Evolutionary conservation across 2,797 vertebrate genomes (phyloP).

Genomic region (Clarias fuscus): DNA sequence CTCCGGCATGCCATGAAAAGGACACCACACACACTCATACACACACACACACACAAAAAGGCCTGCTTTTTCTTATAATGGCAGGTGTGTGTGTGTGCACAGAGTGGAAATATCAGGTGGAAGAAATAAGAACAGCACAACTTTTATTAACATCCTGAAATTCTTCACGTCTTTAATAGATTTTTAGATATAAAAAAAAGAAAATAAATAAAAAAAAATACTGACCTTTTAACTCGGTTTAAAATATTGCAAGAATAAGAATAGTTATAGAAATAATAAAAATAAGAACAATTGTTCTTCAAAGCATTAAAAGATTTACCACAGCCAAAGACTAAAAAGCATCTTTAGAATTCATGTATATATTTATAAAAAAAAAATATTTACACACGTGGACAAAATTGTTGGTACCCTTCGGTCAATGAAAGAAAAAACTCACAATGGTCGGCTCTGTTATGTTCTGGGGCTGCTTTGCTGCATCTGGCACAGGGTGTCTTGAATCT

Average conservation of each 20-base stretch:
- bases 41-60: neutral
- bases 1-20: neutral
- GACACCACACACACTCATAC: neutral
- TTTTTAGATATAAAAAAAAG: neutral
- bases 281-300: neutral
- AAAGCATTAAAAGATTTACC: neutral
- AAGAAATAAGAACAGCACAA: neutral
- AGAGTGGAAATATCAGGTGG: neutral
- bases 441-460: too few relatives aligned
- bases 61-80: neutral
- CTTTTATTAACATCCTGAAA: neutral
- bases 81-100: constrained; percentile 1
- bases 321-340: neutral
- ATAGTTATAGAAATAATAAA: too few relatives aligned
- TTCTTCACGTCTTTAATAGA: neutral
- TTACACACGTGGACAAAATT: too few relatives aligned
- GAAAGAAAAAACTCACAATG: too few relatives aligned
- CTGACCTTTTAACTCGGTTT: neutral
- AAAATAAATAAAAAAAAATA: too few relatives aligned
- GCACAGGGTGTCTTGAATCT: too few relatives aligned
- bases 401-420: too few relatives aligned
- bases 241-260: neutral
- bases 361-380: neutral
- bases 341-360: neutral
- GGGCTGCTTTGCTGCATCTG: too few relatives aligned